Conservation (phyloP, 2,113 vertebrate genomes). For the Chunga burmeisteri region DNA sequence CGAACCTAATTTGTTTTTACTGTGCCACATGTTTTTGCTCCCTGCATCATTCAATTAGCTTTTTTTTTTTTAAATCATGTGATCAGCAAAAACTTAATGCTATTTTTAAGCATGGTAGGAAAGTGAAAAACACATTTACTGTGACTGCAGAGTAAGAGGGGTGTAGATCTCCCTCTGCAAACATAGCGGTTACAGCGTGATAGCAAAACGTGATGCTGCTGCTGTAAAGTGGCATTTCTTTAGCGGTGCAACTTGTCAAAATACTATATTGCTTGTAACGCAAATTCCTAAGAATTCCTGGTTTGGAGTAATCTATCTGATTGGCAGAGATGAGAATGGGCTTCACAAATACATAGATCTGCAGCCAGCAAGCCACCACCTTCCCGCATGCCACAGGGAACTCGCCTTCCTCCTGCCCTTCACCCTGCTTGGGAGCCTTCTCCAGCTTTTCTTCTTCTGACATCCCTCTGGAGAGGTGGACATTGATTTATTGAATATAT, state of each 20-base stretch:
- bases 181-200: neutral
- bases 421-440: neutral
- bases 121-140: slow-evolving; percentile 57
- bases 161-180: neutral
- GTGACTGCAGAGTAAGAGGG: neutral
- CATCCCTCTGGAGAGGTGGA: neutral
- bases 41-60: slow-evolving; percentile 58
- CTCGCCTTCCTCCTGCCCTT: neutral
- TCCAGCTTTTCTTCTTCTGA: neutral
- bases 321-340: neutral
- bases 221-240: neutral
- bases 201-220: neutral
- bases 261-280: neutral
- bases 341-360: neutral
- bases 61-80: neutral
- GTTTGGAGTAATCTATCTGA: neutral
- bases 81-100: slow-evolving; percentile 51
- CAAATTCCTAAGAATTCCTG: neutral
- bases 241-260: neutral
- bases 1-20: slow-evolving; percentile 64
- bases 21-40: slow-evolving; percentile 64
- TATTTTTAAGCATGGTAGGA: slow-evolving; percentile 61
- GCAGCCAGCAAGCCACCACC: neutral
- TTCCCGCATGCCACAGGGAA: rapidly evolving
- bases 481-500: neutral